Base-by-base conservation (phyloP, 2,888 invertebrate species). In the Gastracanthus pulcherrimus region DNA sequence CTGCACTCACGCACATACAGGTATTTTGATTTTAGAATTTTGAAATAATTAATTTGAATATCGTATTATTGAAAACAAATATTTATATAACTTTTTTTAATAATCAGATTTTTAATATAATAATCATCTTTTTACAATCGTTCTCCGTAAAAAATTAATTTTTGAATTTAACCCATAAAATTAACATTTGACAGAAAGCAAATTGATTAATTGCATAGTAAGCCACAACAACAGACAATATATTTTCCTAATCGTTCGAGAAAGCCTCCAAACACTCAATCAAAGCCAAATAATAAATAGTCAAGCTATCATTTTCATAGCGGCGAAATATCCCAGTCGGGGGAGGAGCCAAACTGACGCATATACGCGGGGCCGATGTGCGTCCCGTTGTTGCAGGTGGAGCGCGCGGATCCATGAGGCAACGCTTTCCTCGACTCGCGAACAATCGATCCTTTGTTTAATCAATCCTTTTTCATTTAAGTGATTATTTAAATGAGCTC, bases 381-480 rank as follows among this genome's bases (percentile, higher is more conserved):
- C 55, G 38, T n/a, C n/a, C n/a, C n/a, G n/a, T n/a, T n/a, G n/a
- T n/a, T n/a, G n/a, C n/a, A n/a, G n/a, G n/a, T n/a, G n/a, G n/a
- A n/a, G n/a, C n/a, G n/a, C n/a, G n/a, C n/a, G n/a, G n/a, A n/a
- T n/a, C n/a, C n/a, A n/a, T n/a, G n/a, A n/a, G n/a, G n/a, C n/a
- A n/a, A n/a, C n/a, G n/a, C 23, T 16, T 45, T 31, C n/a, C 19
- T 36, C 7, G 29, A 29, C 29, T 31, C 29, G 9, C 69, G 60
- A 75, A 82, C 82, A 82, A 82, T 82, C 82, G 78, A n/a, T 45
- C 71, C 60, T 82, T 82, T 82, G 82, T 79, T 79, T 76, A 76
- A 79, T 79, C 79, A 76, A 76, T 76, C 76, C 82, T 82, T 78
- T 78, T 72, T 72, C 72, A 55, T 74, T 51, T 36, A 58, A 58